Base-by-base conservation (phyloP, 2,113 vertebrate species). In the Orycteropus afer region DNA sequence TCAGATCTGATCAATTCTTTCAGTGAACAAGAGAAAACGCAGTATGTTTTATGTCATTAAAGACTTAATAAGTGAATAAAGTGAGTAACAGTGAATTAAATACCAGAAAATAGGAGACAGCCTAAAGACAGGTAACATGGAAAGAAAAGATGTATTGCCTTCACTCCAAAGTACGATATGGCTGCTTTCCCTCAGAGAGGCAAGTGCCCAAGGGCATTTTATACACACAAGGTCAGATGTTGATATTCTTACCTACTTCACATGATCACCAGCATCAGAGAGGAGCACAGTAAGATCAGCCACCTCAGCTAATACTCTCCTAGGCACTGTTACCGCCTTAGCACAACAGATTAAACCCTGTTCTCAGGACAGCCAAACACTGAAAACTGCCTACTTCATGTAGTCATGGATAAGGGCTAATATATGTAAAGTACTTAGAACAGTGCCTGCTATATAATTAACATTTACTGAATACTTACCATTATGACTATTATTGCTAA, bases 21-120 rank as follows among this genome's bases (percentile, higher is more conserved):
- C 37, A n/a, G 34, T 17, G 3, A 86, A 76, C 11, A 76, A 80
- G 80, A 94, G 49, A 89, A 81, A 87, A 5, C 73, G 61, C 87
- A 78, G 25, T 81, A 51, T 42, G 49, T 4, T 85, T 89, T 91
- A 85, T 89, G 40, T 29, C 74, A 78, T 82, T 86, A 89, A 89
- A 95, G 53, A 86, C 37, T 91, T 45, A 45, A 61, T 29, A 7
- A 61, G 29, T 61, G 59, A 61, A 61, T 29, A 61, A 42, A n/a
- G 45, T 69, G 34, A 87, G 45, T 32, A 69, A 9, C 10, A 83
- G 5, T 59, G 59, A 83, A 55, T 76, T 34, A 59, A 71, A 18
- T 5, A 88, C 77, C 40, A 93, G 79, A 89, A 89, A 89, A 84
- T 29, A 76, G 45, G 67, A 85, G 34, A 55, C 27, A 61, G 45